These are phyloP conservation scores for Apostichopus parvimensis DNA, from an alignment of 35 echinoderm and acorn worm genomes.

Conservation along the genomic window DNA sequence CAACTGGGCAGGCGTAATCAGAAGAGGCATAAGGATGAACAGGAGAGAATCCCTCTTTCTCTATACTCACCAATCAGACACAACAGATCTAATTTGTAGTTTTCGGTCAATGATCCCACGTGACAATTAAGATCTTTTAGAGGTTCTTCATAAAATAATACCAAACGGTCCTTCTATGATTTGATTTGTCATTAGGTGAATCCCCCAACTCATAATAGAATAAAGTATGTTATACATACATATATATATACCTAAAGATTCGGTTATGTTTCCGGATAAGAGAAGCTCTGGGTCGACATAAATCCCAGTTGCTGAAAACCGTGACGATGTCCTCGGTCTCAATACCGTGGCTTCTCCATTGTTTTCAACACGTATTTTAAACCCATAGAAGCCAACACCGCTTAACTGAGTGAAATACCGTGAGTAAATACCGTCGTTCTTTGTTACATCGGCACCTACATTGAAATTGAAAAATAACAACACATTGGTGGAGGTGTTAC, in stretches of 20 bases:
- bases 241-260: too few relatives aligned
- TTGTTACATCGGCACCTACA: conserved; percentile 30
- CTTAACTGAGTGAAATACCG: conserved; percentile 35
- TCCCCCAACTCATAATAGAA: neutral
- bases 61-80: too few relatives aligned
- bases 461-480: neutral
- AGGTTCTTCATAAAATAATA: too few relatives aligned
- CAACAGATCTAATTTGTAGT: too few relatives aligned
- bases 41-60: too few relatives aligned
- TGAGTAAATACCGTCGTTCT: conserved; percentile 37
- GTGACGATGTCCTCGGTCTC: neutral
- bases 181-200: neutral
- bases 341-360: conserved; percentile 22
- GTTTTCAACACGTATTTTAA: conserved; percentile 35
- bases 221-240: too few relatives aligned
- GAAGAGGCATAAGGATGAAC: too few relatives aligned
- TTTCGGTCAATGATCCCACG: too few relatives aligned
- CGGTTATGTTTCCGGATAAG: neutral
- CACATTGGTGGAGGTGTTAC: too few relatives aligned
- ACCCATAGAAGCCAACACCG: conserved; percentile 12
- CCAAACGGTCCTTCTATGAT: neutral
- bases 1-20: too few relatives aligned
- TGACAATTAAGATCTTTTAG: too few relatives aligned
- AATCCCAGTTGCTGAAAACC: neutral
- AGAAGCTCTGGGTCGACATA: conserved; percentile 3